These are phyloP conservation scores for Clunio marinus DNA, from an alignment of 2,888 invertebrate species.

Conservation along the genomic window DNA sequence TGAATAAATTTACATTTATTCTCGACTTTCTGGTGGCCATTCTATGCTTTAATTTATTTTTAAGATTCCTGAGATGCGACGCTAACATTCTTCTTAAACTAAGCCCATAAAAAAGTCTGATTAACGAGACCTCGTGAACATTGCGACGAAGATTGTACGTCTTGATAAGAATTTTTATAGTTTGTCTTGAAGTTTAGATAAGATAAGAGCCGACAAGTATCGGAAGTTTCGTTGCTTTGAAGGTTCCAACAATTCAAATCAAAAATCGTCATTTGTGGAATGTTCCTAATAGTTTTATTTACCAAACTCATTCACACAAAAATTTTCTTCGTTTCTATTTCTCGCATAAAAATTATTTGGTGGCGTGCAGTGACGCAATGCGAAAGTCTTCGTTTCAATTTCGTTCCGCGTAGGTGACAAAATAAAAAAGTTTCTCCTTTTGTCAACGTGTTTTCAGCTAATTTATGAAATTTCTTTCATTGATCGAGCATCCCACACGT, in stretches of 20 bases:
- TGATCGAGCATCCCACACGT: background rate
- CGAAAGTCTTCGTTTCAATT: background rate
- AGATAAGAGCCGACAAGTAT: constrained; percentile 14
- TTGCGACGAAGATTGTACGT: background rate
- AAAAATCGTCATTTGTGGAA: background rate
- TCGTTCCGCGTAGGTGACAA: background rate
- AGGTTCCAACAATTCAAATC: too few relatives aligned
- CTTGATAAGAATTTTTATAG: constrained; percentile 3
- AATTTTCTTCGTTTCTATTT: background rate
- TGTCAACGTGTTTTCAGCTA: too few relatives aligned
- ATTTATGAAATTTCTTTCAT: background rate
- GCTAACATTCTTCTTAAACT: constrained; percentile 9
- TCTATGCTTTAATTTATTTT: constrained; percentile 3
- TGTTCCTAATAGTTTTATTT: background rate
- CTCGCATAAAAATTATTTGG: too few relatives aligned
- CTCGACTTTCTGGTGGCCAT: background rate
- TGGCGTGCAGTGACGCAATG: background rate
- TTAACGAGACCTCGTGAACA: background rate
- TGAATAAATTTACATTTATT: background rate
- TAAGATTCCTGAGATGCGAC: background rate
- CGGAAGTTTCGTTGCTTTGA: too few relatives aligned
- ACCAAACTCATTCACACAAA: background rate
- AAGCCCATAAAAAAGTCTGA: background rate
- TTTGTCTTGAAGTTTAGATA: background rate
- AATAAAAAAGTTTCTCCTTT: background rate